phyloP scores from a whole-genome alignment of 2,888 invertebrate genomes.

The Lithodes maja region DNA sequence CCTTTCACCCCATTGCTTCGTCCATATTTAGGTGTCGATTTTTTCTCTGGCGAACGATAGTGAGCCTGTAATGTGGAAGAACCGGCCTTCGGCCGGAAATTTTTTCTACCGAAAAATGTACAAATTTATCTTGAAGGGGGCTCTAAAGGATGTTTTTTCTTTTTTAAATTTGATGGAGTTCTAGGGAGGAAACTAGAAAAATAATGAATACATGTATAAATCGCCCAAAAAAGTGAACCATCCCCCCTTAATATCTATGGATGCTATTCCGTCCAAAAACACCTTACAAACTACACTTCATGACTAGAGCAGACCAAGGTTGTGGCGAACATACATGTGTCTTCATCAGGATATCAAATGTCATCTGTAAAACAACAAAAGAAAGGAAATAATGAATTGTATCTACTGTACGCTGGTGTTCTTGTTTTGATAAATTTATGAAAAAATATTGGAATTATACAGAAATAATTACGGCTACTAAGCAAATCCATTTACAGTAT shows the following conservation, averaged over 20 bases:
- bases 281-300: conserved; percentile 47
- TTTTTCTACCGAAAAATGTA: no score
- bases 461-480: neutral
- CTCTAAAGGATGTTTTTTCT: no score
- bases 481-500: neutral
- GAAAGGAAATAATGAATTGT: conserved; percentile 17
- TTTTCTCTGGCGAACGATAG: no score
- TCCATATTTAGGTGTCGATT: no score
- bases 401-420: neutral
- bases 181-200: no score
- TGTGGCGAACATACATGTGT: conserved; percentile 52
- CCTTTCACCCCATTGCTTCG: no score
- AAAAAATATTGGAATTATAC: neutral
- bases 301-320: conserved; percentile 35
- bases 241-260: neutral
- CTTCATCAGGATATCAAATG: conserved; percentile 54
- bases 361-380: conserved; percentile 59
- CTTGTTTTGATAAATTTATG: neutral
- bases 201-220: no score
- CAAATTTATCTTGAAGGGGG: no score
- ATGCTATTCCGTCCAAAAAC: conserved; percentile 24
- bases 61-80: no score
- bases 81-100: no score
- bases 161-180: no score
- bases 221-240: no score